Percentiles rank a stretch among this genome's conserved stretches.
Conservation (phyloP, 2,113 vertebrate genomes). For the Gymnobelideus leadbeateri region DNA sequence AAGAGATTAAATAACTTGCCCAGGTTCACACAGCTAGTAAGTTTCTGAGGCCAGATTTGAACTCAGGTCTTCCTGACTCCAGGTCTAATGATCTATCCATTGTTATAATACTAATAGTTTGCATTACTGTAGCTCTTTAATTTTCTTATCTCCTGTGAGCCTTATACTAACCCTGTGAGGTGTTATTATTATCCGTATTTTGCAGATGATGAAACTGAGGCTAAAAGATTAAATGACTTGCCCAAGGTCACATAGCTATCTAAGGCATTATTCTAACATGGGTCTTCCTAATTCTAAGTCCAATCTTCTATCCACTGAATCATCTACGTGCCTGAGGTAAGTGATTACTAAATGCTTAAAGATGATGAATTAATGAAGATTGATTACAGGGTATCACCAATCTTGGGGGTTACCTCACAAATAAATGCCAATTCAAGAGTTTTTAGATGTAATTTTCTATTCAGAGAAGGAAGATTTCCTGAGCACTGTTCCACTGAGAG, state of each 20-base stretch:
- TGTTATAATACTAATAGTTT: neutral
- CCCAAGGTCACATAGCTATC: neutral
- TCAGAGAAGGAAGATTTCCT: neutral
- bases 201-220: neutral
- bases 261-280: neutral
- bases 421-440: neutral
- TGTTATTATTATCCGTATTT: neutral
- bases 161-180: neutral
- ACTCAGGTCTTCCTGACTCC: neutral
- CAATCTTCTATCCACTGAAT: neutral
- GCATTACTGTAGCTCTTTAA: neutral
- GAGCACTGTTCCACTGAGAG: neutral
- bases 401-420: neutral
- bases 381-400: neutral
- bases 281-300: neutral
- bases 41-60: too few relatives aligned
- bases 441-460: neutral
- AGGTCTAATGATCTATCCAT: neutral
- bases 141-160: neutral
- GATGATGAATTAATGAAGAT: neutral
- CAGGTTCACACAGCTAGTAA: neutral
- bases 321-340: neutral
- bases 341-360: neutral
- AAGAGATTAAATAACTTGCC: neutral
- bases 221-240: neutral